Conservation (phyloP, 2,888 invertebrate species). For the Orthosia incerta region DNA sequence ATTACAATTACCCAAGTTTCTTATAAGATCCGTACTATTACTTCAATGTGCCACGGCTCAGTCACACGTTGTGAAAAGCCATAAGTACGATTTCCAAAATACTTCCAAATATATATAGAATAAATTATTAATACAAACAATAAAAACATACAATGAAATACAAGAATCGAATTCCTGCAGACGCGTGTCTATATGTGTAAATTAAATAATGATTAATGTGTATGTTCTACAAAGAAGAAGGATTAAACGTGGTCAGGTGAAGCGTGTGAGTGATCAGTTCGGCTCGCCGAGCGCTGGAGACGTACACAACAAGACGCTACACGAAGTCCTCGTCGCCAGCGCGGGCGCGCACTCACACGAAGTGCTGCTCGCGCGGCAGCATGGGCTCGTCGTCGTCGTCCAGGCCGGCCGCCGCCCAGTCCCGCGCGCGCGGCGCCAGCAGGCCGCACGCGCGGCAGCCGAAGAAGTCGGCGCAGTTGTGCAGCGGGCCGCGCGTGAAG, state of each 20-base stretch:
- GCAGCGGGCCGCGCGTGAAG: conserved; percentile 95
- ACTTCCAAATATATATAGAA: conserved; percentile 28
- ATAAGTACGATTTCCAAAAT: conserved; percentile 16
- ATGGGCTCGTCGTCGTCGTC: conserved; percentile 67
- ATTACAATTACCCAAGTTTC: neutral
- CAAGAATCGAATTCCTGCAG: conserved; percentile 44
- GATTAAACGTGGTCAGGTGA: conserved; percentile 6
- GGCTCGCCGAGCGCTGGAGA: neutral
- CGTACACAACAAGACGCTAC: conserved; percentile 50
- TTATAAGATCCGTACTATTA: neutral
- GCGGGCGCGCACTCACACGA: conserved; percentile 59
- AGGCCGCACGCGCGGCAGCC: conserved; percentile 95
- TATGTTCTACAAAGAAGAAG: neutral
- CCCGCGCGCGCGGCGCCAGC: conserved; percentile 93
- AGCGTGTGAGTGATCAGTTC: conserved; percentile 1
- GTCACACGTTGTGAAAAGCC: neutral
- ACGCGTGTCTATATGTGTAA: conserved; percentile 26
- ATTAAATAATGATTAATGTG: conserved; percentile 24
- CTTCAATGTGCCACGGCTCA: neutral
- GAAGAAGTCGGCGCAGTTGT: conserved; percentile 96
- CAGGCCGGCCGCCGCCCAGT: conserved; percentile 91
- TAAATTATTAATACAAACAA: conserved; percentile 25
- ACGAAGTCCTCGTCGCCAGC: conserved; percentile 56
- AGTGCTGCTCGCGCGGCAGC: conserved; percentile 62
- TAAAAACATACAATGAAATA: conserved; percentile 31